Percentiles rank a stretch among this genome's conserved stretches.
phyloP scores from a whole-genome alignment of 2,113 vertebrate species.

The Climacteris rufus region DNA sequence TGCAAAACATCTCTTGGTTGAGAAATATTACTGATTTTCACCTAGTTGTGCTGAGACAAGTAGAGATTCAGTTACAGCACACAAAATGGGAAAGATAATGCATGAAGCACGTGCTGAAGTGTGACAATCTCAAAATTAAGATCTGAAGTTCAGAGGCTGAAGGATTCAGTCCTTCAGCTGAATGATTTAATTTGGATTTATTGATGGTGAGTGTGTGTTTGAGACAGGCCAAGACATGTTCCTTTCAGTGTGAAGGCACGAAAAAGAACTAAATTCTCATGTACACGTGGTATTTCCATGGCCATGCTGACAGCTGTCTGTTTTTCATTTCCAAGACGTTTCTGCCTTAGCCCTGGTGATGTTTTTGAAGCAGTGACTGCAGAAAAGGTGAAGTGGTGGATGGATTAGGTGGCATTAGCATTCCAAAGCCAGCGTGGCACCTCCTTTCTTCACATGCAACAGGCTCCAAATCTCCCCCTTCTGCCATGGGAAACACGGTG shows the following conservation, averaged over 20 bases:
- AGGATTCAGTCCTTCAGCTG: not conserved
- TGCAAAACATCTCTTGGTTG: not conserved
- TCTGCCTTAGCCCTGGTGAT: not conserved
- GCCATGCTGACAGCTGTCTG: not conserved
- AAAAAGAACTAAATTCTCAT: not conserved
- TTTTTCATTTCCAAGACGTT: not conserved
- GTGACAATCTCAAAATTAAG: not conserved
- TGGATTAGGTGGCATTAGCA: not conserved
- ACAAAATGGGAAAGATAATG: not conserved
- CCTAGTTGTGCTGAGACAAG: fast-evolving
- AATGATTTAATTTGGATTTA: not conserved
- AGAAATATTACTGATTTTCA: not conserved
- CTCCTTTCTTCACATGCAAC: not conserved
- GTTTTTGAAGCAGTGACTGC: not conserved
- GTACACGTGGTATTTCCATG: fast-evolving
- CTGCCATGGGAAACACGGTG: not conserved
- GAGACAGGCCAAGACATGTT: not conserved
- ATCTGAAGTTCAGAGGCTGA: not conserved
- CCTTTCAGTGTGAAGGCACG: not conserved
- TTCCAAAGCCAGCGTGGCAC: not conserved
- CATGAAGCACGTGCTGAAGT: fast-evolving
- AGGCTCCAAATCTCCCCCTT: not conserved
- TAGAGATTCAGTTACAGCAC: not conserved
- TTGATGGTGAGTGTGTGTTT: not conserved
- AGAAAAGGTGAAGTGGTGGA: not conserved